Evolutionary conservation across 1,140 invertebrate genomes (phyloP).

Genomic region (Drosophila varians): DNA sequence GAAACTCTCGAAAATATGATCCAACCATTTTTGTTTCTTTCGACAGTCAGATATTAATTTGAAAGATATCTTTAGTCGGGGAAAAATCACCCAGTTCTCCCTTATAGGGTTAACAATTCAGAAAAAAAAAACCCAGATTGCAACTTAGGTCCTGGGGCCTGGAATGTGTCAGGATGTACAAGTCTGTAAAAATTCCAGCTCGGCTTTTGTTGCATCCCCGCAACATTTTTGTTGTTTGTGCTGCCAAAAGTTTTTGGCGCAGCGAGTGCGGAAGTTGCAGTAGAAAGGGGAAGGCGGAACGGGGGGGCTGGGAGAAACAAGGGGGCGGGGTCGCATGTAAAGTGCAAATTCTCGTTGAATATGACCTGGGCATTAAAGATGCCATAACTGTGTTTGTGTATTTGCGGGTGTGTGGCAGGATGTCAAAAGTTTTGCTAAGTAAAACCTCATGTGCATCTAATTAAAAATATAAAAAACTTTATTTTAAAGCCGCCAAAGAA

Average conservation of each 20-base stretch:
- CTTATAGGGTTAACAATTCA: not conserved
- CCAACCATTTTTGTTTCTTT: not conserved
- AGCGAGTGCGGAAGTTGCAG: slow-evolving; percentile 70
- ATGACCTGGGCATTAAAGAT: slow-evolving; percentile 67
- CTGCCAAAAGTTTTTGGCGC: slow-evolving; percentile 68
- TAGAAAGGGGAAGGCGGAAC: no score
- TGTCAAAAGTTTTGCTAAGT: slow-evolving; percentile 75
- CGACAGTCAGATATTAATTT: no score
- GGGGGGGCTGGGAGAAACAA: not conserved
- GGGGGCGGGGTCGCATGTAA: slow-evolving; percentile 34
- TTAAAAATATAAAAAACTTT: slow-evolving; percentile 82
- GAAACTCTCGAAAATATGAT: not conserved
- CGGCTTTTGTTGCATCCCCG: slow-evolving; percentile 39
- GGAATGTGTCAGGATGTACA: slow-evolving; percentile 68
- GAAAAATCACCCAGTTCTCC: slow-evolving; percentile 18
- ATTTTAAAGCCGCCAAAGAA: slow-evolving; percentile 80
- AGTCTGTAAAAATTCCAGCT: slow-evolving; percentile 65
- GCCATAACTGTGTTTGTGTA: slow-evolving; percentile 57
- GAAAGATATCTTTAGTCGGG: not conserved
- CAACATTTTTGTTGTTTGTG: slow-evolving; percentile 10
- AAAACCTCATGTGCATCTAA: slow-evolving; percentile 81
- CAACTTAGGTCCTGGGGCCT: slow-evolving; percentile 23
- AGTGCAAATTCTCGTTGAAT: slow-evolving; percentile 59
- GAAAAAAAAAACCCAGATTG: not conserved
- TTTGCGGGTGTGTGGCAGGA: slow-evolving; percentile 27